Evolutionary conservation across 2,113 vertebrate species (phyloP), one percentile per base, ranked within the genome.

Genomic region (Macrotus californicus): DNA sequence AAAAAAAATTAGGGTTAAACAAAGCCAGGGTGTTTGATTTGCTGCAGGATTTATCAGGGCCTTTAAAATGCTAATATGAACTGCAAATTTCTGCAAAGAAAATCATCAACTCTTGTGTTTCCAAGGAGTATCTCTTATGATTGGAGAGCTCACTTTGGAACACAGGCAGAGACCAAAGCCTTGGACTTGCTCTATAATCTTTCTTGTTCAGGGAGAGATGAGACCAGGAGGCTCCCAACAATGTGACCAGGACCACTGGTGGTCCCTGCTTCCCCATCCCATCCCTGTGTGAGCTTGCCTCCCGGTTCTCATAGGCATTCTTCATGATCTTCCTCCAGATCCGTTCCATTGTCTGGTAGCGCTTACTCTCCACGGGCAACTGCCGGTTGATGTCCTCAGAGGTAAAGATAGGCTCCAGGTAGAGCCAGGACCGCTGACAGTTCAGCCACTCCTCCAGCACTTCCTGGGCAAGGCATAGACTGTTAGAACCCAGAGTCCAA

Each of bases 401-500:
- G 85, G 98, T 99, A 94, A 99, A 99, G 97, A 99, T 99, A 85
- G 99, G 99, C 96, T 99, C 99, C 97, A 99, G 97, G 97, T 99
- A 99, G 9, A 99, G 98, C 99, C 99, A 99, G 77, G 99, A 97
- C 11, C 98, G 97, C 97, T 99, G 99, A 95, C 99, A 99, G 15
- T 97, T 98, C 96, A 99, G 97, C 99, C 99, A 99, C 86, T 99
- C 99, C 79, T 99, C 99, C 59, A 99, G 98, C 9, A 99, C 99
- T 95, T 99, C 99, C 99, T 99, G 95, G 61, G 59, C 29, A 97
- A 87, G n/a, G 39, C 2, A 13, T 1, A 24, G 18, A 67, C 43
- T 26, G 0, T 90, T 70, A 89, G 80, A 18, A 41, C 50, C 26
- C 39, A 29, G 0, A 22, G 11, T 90, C 22, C 34, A 29, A 50